These are phyloP conservation scores for Argentina silus DNA, from an alignment of 2,797 vertebrate species.

Conservation along the genomic window DNA sequence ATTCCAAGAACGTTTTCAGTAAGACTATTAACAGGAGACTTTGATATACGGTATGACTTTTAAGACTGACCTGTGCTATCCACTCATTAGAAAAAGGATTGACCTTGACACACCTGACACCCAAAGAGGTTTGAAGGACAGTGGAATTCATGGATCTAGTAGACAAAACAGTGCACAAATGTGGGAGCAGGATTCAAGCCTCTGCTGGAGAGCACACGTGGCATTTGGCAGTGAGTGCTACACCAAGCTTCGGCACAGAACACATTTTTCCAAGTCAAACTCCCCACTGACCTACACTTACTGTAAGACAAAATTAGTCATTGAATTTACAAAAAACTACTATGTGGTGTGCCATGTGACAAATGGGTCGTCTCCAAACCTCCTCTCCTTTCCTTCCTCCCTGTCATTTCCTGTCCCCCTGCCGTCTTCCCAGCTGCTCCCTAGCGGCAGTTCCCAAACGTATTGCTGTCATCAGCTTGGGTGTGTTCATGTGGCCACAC, in stretches of 20 bases:
- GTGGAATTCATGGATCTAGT: too few relatives aligned
- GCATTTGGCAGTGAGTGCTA: too few relatives aligned
- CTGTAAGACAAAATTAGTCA: too few relatives aligned
- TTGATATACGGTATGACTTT: neutral
- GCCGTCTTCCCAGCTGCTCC: conserved; percentile 43
- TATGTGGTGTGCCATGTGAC: neutral
- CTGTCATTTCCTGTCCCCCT: conserved; percentile 53
- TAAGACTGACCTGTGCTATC: neutral
- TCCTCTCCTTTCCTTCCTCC: conserved; percentile 43
- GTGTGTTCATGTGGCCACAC: conserved; percentile 24
- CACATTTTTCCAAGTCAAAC: neutral
- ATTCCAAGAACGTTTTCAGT: too few relatives aligned
- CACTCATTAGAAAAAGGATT: too few relatives aligned
- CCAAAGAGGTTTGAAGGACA: too few relatives aligned
- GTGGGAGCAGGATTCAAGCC: too few relatives aligned
- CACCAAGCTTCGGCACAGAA: too few relatives aligned
- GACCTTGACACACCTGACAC: neutral
- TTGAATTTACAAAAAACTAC: too few relatives aligned
- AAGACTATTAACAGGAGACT: too few relatives aligned
- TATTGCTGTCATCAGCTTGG: conserved; percentile 43
- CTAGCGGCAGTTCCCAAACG: conserved; percentile 14
- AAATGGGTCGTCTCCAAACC: conserved; percentile 9
- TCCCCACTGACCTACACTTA: neutral
- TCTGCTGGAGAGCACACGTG: too few relatives aligned
- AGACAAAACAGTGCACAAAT: too few relatives aligned